phyloP scores from a whole-genome alignment of 1,140 invertebrate genomes.

The Andrena cerasifolii region DNA sequence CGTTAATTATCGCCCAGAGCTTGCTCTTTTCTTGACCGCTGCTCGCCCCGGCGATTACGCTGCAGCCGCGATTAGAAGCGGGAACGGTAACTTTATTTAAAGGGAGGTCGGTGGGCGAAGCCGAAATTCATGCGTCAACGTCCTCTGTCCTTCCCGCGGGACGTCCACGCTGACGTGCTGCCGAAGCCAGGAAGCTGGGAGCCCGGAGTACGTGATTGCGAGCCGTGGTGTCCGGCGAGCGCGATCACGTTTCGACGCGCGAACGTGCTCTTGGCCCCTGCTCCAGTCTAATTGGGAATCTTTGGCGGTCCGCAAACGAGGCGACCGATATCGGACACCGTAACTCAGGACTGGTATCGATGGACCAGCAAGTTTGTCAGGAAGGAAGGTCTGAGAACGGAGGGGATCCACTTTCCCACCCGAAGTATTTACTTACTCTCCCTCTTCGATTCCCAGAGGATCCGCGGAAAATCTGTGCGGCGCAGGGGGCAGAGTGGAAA shows the following conservation, averaged over 20 bases:
- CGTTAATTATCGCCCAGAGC: constrained; percentile 36
- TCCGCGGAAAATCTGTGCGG: background rate
- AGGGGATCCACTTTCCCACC: background rate
- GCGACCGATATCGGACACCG: background rate
- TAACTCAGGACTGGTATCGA: background rate
- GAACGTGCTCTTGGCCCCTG: constrained; percentile 26
- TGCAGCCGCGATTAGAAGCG: too few species aligned
- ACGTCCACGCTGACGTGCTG: constrained; percentile 16
- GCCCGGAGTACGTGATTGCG: constrained; percentile 34
- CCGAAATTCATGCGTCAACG: constrained; percentile 37
- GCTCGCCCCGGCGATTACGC: background rate
- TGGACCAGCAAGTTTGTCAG: background rate
- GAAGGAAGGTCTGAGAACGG: background rate
- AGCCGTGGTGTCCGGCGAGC: background rate
- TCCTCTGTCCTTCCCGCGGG: constrained; percentile 17
- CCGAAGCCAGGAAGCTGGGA: background rate
- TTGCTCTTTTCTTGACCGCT: background rate
- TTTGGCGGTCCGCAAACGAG: constrained; percentile 1
- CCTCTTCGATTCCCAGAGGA: constrained; percentile 8
- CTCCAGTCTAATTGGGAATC: constrained; percentile 20
- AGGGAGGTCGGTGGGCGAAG: background rate
- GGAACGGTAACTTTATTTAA: constrained; percentile 6
- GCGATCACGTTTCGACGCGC: constrained; percentile 25
- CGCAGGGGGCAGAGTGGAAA: background rate
- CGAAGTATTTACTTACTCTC: background rate